Conservation (phyloP, 2,888 invertebrate species). For the Mythimna loreyi region DNA sequence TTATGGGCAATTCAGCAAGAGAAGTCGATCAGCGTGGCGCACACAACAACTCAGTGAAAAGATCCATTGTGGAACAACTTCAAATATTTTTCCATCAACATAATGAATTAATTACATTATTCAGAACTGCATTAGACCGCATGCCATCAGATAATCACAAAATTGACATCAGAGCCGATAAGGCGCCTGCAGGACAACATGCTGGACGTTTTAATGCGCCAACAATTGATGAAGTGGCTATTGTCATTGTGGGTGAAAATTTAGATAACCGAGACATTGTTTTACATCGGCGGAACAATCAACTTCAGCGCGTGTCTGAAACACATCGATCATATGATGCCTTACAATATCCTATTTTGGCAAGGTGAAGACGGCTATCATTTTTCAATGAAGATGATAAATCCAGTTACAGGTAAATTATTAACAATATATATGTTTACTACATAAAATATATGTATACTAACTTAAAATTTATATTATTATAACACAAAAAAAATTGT, state of each 20-base stretch:
- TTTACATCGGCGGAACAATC: slow-evolving; percentile 65
- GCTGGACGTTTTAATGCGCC: slow-evolving; percentile 67
- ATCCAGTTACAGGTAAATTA: not conserved
- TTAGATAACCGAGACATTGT: slow-evolving; percentile 68
- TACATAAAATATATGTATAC: too few species aligned
- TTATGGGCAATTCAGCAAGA: slow-evolving; percentile 56
- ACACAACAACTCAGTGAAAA: slow-evolving; percentile 15
- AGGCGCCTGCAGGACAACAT: slow-evolving; percentile 64
- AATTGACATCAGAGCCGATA: slow-evolving; percentile 68
- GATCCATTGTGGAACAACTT: slow-evolving; percentile 61
- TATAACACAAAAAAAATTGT: too few species aligned
- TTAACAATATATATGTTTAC: not conserved
- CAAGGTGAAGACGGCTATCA: slow-evolving; percentile 56
- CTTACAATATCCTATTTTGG: slow-evolving; percentile 67
- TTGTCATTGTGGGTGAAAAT: slow-evolving; percentile 46
- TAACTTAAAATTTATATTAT: not conserved
- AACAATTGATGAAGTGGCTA: slow-evolving; percentile 62
- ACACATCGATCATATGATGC: slow-evolving; percentile 38
- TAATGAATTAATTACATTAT: slow-evolving; percentile 34
- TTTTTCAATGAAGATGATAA: slow-evolving; percentile 29
- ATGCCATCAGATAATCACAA: slow-evolving; percentile 68
- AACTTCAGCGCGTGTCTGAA: slow-evolving; percentile 60
- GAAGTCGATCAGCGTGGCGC: slow-evolving; percentile 30
- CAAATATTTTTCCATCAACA: slow-evolving; percentile 59
- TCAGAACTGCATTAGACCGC: slow-evolving; percentile 61